These are phyloP conservation scores for Drosophila bifasciata DNA, from an alignment of 1,140 invertebrate species.

Conservation along the genomic window DNA sequence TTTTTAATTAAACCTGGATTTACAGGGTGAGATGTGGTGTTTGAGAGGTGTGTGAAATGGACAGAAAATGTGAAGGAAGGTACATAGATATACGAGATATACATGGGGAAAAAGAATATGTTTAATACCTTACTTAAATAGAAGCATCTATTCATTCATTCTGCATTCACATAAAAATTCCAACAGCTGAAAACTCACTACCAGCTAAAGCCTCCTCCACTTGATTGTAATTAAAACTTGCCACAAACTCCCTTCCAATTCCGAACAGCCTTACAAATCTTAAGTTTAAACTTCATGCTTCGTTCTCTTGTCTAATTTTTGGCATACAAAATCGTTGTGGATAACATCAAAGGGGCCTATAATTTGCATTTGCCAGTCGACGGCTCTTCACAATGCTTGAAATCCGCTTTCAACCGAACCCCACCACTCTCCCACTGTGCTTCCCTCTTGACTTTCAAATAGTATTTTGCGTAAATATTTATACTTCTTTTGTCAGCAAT, in stretches of 20 bases:
- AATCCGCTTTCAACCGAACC: conserved; percentile 32
- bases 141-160: too few species aligned
- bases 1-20: conserved; percentile 51
- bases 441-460: conserved; percentile 65
- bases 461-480: conserved; percentile 82
- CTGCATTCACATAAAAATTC: too few species aligned
- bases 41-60: background rate
- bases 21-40: background rate
- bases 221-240: conserved; percentile 36
- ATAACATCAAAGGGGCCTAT: conserved; percentile 53
- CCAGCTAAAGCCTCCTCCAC: background rate
- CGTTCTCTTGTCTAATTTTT: conserved; percentile 1
- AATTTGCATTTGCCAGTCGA: conserved; percentile 53
- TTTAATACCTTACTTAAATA: too few species aligned
- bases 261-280: conserved; percentile 15
- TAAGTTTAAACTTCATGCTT: conserved; percentile 16
- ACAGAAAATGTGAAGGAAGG: background rate
- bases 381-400: conserved; percentile 49
- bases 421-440: conserved; percentile 3
- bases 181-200: too few species aligned
- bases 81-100: too few species aligned
- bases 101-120: too few species aligned
- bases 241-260: background rate
- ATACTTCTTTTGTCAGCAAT: conserved; percentile 82
- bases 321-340: conserved; percentile 1